Conservation (phyloP, 2,888 invertebrate species). For the Pecten maximus region DNA sequence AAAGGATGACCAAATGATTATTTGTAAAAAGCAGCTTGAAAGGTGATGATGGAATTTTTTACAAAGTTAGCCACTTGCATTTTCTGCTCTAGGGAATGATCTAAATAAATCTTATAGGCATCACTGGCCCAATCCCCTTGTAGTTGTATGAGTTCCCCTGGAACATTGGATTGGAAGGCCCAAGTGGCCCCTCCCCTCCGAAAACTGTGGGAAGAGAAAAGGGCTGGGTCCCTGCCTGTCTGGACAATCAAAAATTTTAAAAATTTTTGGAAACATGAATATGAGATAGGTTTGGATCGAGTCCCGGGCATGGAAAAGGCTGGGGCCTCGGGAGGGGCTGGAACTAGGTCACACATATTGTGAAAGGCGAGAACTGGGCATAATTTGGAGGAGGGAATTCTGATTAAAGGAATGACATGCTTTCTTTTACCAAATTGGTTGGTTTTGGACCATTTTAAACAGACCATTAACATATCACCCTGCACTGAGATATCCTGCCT, state of each 20-base stretch:
- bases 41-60: no score
- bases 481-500: no score
- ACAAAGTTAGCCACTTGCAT: no score
- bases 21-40: no score
- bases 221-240: neutral
- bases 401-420: neutral
- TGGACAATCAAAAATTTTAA: neutral
- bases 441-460: neutral
- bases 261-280: neutral
- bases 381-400: neutral
- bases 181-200: neutral
- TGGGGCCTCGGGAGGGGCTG: no score
- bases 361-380: no score
- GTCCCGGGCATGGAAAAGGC: no score
- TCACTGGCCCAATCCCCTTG: conserved; percentile 25
- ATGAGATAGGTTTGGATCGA: neutral
- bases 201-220: conserved; percentile 17
- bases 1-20: no score
- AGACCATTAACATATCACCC: no score
- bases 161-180: neutral
- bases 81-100: neutral
- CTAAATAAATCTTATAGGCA: neutral
- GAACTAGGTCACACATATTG: no score
- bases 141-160: no score
- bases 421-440: neutral